These are phyloP conservation scores for Cepphus grylle DNA, from an alignment of 2,113 vertebrate species.

Conservation along the genomic window DNA sequence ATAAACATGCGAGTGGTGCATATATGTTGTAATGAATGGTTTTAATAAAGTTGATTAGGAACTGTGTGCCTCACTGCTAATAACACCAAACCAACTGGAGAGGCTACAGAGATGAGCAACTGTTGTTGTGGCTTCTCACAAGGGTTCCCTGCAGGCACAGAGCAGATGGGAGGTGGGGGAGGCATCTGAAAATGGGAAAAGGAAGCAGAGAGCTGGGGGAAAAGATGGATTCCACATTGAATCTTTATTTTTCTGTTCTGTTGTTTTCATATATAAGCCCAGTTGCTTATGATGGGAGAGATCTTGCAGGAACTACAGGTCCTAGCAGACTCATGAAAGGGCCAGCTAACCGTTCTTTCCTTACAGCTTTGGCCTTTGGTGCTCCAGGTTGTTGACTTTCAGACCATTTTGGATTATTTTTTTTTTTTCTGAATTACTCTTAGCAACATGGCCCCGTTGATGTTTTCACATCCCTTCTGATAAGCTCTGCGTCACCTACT, in stretches of 20 bases:
- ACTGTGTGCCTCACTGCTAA: not conserved
- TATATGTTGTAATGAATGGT: not conserved
- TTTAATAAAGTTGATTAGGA: not conserved
- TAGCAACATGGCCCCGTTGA: not conserved
- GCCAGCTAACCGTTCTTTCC: not conserved
- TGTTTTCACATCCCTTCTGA: not conserved
- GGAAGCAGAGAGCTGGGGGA: not conserved
- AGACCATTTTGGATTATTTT: fast-evolving
- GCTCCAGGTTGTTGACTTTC: not conserved
- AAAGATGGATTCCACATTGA: not conserved
- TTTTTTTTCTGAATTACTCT: not conserved
- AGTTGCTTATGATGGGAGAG: not conserved
- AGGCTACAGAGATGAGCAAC: not conserved
- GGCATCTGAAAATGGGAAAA: not conserved
- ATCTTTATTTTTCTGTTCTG: not conserved
- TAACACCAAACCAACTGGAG: not conserved
- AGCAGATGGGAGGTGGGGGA: not conserved
- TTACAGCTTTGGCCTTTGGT: not conserved
- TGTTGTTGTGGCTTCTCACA: not conserved
- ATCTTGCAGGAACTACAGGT: not conserved
- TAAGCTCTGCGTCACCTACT: not conserved
- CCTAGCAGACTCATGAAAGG: fast-evolving
- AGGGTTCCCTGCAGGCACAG: not conserved
- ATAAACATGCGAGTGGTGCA: not conserved
- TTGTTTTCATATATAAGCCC: not conserved